Percentiles rank a stretch among this genome's conserved stretches.
These are phyloP conservation scores for Scaptomyza reducta DNA, from an alignment of 2,888 invertebrate species.

Conservation along the genomic window DNA sequence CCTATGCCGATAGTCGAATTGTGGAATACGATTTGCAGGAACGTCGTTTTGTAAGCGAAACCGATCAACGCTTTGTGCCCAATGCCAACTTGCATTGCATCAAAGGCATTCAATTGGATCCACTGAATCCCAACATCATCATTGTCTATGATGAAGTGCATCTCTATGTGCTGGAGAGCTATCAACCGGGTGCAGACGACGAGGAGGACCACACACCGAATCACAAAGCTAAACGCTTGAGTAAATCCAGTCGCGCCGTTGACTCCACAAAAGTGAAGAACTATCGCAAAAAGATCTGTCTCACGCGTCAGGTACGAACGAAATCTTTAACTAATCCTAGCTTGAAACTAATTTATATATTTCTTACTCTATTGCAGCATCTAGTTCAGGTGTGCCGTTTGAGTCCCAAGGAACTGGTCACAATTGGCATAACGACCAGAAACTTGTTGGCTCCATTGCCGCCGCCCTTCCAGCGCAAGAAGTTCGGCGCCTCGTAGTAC, in stretches of 20 bases:
- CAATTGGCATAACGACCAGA: slow-evolving; percentile 90
- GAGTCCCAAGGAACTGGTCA: slow-evolving; percentile 89
- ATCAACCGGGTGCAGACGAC: neutral
- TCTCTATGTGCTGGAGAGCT: slow-evolving; percentile 84
- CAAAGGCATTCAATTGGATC: slow-evolving; percentile 87
- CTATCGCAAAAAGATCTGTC: slow-evolving; percentile 31
- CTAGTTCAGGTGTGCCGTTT: slow-evolving; percentile 90
- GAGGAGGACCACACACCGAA: slow-evolving; percentile 81
- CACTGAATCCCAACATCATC: slow-evolving; percentile 87
- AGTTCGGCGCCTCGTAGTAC: slow-evolving; percentile 85
- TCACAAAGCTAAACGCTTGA: slow-evolving; percentile 85
- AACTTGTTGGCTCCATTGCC: slow-evolving; percentile 90
- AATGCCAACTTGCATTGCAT: slow-evolving; percentile 83
- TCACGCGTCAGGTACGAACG: slow-evolving; percentile 64
- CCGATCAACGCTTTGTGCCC: slow-evolving; percentile 84
- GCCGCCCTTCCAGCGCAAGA: slow-evolving; percentile 88
- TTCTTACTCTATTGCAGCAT: slow-evolving; percentile 86
- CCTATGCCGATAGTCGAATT: slow-evolving; percentile 92
- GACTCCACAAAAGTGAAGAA: slow-evolving; percentile 9
- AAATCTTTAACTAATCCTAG: neutral
- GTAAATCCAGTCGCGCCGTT: neutral
- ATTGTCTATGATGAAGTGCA: slow-evolving; percentile 89
- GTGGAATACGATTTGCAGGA: slow-evolving; percentile 90
- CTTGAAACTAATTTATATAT: neutral
- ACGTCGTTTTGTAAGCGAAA: slow-evolving; percentile 86